Evolutionary conservation across 2,113 vertebrate genomes (phyloP).

Genomic region (Misgurnus mizolepis): DNA sequence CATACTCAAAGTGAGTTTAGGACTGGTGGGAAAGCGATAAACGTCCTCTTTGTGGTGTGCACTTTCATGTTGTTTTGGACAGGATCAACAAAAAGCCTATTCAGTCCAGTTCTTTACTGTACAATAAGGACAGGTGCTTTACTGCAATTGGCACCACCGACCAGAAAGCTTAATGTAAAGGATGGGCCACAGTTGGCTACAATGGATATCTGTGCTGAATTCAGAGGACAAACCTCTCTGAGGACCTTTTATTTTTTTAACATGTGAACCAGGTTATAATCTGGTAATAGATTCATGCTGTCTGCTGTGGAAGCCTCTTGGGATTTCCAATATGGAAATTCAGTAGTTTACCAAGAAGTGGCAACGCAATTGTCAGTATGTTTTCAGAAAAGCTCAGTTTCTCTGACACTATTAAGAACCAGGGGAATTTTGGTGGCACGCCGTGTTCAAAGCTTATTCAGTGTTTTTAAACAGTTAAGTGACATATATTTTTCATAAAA

Average conservation of each 20-base stretch:
- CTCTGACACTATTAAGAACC: conserved; percentile 6
- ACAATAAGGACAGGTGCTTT: conserved; percentile 58
- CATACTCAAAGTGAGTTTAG: neutral
- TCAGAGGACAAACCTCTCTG: conserved; percentile 19
- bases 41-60: conserved; percentile 20
- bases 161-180: conserved; percentile 8
- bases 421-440: neutral
- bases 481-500: conserved; percentile 31
- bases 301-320: conserved; percentile 24
- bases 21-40: neutral
- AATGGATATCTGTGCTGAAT: neutral
- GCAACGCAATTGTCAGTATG: neutral
- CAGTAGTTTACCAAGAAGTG: conserved; percentile 31
- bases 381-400: conserved; percentile 7
- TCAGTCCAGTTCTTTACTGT: neutral
- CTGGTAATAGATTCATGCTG: conserved; percentile 30
- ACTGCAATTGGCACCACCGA: conserved; percentile 69
- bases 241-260: conserved; percentile 52
- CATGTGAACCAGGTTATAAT: conserved; percentile 29
- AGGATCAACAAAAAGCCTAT: conserved; percentile 10
- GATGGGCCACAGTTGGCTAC: conserved; percentile 10
- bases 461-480: conserved; percentile 38
- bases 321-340: conserved; percentile 30
- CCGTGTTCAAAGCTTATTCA: conserved; percentile 47
- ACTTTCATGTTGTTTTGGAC: conserved; percentile 6